phyloP scores from a whole-genome alignment of 2,888 invertebrate species.

The Therioaphis trifolii region DNA sequence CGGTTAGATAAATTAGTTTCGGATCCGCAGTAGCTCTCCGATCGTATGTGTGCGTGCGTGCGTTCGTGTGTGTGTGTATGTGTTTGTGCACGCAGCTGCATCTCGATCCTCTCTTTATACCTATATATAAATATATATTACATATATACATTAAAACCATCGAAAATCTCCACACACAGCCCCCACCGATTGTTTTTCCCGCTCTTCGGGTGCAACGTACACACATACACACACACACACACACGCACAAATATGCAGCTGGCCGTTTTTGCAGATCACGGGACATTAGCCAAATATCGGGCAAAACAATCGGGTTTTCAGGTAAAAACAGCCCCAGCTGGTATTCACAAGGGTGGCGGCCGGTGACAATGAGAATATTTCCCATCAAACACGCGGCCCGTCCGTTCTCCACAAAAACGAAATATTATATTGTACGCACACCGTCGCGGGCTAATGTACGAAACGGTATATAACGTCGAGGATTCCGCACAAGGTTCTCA shows the following conservation, averaged over 20 bases:
- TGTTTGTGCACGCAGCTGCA: constrained; percentile 34
- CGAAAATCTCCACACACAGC: constrained; percentile 54
- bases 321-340: constrained; percentile 60
- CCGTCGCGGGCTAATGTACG: constrained; percentile 4
- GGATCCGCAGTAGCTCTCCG: constrained; percentile 46
- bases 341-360: constrained; percentile 5
- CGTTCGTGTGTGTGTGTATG: neutral
- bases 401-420: constrained; percentile 43
- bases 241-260: constrained; percentile 33
- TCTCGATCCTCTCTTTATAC: constrained; percentile 41
- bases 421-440: neutral
- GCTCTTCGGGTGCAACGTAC: neutral
- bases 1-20: constrained; percentile 63
- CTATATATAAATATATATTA: neutral
- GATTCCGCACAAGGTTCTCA: constrained; percentile 16
- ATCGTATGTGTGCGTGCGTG: neutral
- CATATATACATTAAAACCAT: constrained; percentile 36
- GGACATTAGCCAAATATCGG: constrained; percentile 63
- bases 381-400: constrained; percentile 4
- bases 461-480: neutral
- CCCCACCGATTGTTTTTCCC: constrained; percentile 58
- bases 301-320: constrained; percentile 61
- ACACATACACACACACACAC: no score
- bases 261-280: constrained; percentile 61
- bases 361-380: constrained; percentile 61